A percentile compares a stretch with the other conserved stretches of the same genome.
phyloP scores from a whole-genome alignment of 2,797 vertebrate species.

The Rhynchotus rufescens region DNA sequence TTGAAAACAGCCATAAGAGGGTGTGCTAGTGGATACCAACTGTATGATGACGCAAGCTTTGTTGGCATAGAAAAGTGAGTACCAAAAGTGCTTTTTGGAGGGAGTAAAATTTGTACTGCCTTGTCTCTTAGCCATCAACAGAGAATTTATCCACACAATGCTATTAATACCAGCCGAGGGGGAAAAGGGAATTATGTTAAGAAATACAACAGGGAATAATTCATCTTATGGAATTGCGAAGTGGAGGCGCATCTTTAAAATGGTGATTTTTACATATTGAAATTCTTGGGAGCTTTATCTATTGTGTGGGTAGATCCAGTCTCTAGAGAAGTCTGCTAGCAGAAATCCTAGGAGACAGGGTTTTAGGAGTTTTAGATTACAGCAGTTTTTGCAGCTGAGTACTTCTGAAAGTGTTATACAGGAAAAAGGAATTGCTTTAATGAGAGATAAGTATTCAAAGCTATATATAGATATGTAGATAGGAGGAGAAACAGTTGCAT shows the following conservation, averaged over 20 bases:
- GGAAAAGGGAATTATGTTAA: neutral
- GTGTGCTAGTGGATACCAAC: neutral
- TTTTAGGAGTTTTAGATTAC: neutral
- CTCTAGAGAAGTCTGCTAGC: neutral
- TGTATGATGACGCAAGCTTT: neutral
- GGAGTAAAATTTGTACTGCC: neutral
- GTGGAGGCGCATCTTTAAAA: neutral
- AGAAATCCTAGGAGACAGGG: neutral
- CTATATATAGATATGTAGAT: neutral
- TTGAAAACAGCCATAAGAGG: neutral
- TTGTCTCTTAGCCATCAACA: neutral
- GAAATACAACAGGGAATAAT: neutral
- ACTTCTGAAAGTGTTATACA: neutral
- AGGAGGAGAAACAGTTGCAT: neutral
- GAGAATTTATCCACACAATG: neutral
- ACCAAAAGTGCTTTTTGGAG: neutral
- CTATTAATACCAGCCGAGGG: neutral
- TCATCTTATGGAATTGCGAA: neutral
- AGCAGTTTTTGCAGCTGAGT: conserved; percentile 4
- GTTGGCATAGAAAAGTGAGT: neutral
- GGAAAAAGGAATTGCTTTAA: neutral
- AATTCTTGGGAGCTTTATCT: neutral
- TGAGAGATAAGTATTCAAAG: neutral
- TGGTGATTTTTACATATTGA: neutral
- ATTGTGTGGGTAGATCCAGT: neutral